phyloP scores from a whole-genome alignment of 2,797 vertebrate species.

The Graptemys geographica region DNA sequence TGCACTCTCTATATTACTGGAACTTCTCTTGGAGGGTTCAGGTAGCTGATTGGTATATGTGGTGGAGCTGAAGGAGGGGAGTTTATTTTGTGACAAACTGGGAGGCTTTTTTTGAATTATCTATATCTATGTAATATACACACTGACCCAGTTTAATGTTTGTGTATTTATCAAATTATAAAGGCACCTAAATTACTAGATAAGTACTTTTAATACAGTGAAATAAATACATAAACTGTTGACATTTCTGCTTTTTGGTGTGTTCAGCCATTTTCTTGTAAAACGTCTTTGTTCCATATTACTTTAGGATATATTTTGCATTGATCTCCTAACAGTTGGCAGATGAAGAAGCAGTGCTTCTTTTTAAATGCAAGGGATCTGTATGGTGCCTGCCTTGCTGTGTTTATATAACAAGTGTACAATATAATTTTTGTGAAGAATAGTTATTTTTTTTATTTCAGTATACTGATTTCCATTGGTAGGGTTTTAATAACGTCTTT shows the following conservation, averaged over 20 bases:
- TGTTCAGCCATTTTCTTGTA: not conserved
- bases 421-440: not conserved
- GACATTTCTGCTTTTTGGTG: not conserved
- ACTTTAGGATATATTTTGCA: not conserved
- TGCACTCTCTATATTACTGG: not conserved
- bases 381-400: not conserved
- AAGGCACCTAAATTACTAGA: not conserved
- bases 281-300: not conserved
- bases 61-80: not conserved
- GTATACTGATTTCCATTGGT: conserved; percentile 11
- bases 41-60: not conserved
- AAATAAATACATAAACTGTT: not conserved
- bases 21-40: not conserved
- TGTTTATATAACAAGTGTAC: not conserved
- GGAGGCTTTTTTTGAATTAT: not conserved
- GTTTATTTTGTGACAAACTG: not conserved
- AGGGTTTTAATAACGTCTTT: conserved; percentile 28
- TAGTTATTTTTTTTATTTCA: not conserved
- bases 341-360: not conserved
- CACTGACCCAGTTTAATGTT: not conserved
- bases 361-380: not conserved
- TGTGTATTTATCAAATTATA: not conserved
- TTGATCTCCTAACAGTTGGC: not conserved
- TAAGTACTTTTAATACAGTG: not conserved
- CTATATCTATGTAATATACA: not conserved